Evolutionary conservation across 2,113 vertebrate genomes (phyloP), one percentile per base, ranked within the genome.

Genomic region (Nibea coibor): DNA sequence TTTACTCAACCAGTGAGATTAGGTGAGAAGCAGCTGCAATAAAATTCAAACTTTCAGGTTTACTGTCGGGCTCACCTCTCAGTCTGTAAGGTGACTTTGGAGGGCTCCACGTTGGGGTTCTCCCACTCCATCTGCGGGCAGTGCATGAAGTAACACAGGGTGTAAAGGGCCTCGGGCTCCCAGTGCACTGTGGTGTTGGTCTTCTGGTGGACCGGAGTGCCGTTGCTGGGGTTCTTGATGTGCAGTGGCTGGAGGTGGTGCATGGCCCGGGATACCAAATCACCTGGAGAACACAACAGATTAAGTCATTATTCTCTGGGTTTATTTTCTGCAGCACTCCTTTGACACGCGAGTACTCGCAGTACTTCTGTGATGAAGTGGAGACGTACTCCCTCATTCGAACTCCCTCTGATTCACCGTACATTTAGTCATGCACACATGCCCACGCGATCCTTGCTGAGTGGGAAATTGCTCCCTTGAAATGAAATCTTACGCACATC

Each of bases 91-190:
- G 93, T 97, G 91, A 99, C 97, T 92, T 98, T 99, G 2, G 97
- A 97, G 0, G 98, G 97, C 78, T 99, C 98, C 75, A 99, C 96
- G 0, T 99, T 98, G 56, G 98, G 98, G 90, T 99, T 99, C 85
- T 99, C 98, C 97, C 98, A 99, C 63, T 99, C 98, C 96, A 98
- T 98, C 90, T 99, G 98, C 0, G 98, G 97, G 75, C 98, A 99
- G 94, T 99, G 98, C 98, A 99, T 99, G 94, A 99, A 99, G 92
- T 99, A 99, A 91, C 98, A 99, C 31, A 99, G 96, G 0, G 98
- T 99, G 81, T 99, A 98, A 16, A 99, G 95, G 31, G 98, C 97
- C 87, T 99, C 98, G 0, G 98, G 97, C 87, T 98, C 98, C 98
- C 98, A 99, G 94, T 98, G 97, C 20, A 98, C 93, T 1, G 80